Evolutionary conservation across 2,113 vertebrate species (phyloP).

Genomic region (Pan troglodytes): DNA sequence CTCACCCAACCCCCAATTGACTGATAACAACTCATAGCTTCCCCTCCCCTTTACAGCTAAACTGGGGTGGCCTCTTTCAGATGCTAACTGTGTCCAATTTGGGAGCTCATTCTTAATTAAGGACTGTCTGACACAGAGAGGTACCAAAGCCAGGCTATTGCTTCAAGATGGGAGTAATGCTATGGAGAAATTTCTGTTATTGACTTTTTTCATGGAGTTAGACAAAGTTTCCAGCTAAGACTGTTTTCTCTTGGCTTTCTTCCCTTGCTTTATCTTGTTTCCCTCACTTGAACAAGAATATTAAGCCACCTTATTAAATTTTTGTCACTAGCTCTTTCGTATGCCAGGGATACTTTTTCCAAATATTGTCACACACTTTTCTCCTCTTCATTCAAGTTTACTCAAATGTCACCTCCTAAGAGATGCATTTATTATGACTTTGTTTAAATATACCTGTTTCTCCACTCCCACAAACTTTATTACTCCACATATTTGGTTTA

Average conservation of each 20-base stretch:
- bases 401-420: not conserved
- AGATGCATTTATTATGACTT: not conserved
- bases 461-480: not conserved
- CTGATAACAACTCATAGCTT: not conserved
- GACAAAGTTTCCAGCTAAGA: not conserved
- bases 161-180: not conserved
- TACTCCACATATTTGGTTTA: not conserved
- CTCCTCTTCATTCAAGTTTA: not conserved
- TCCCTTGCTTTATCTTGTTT: not conserved
- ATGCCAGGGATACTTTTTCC: accelerated
- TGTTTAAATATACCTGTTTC: not conserved
- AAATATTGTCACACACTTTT: not conserved
- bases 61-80: not conserved
- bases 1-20: accelerated
- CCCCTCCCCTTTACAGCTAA: not conserved
- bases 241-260: not conserved
- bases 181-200: not conserved
- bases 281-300: not conserved
- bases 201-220: not conserved
- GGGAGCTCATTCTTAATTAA: not conserved
- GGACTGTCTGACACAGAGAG: not conserved
- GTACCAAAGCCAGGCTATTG: not conserved
- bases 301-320: accelerated
- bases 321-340: not conserved
- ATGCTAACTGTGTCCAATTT: not conserved